Base-by-base conservation (phyloP, 2,113 vertebrate species). In the Eulacestoma nigropectus region DNA sequence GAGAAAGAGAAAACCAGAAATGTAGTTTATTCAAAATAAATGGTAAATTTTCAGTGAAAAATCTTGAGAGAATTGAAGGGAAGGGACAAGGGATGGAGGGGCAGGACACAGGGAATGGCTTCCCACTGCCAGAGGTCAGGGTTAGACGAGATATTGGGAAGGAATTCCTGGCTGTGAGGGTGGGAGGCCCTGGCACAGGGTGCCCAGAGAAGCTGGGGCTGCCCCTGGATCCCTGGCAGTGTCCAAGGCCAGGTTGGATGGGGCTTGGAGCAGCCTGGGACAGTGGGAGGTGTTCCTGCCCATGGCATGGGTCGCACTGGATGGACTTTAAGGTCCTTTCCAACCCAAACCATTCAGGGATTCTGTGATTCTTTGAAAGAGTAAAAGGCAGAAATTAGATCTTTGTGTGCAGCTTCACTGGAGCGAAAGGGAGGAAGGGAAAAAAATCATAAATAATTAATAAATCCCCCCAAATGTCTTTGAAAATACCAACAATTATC, bases 401-500 rank as follows among this genome's bases (percentile, higher is more conserved):
- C 29, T 92, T 76, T 95, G 4, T 63, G 21, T 23, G 22, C 16
- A 53, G 17, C 57, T 93, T 87, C 37, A 37, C 44, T 65, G 42
- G 35, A 75, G 42, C 17, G 27, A 72, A 65, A 64, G 15, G 39
- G 29, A 80, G 8, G 55, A 37, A 75, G 10, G 7, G 32, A 6
- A 37, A 30, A 73, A 85, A 74, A 20, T 6, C 50, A 65, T 95
- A 93, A 93, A 87, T 84, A 88, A 92, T 94, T 68, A 94, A 76
- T 62, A 16, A 76, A 50, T 17, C 2, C 3, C 50, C 39, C 33
- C 11, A 7, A 47, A 70, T 30, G 5, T 92, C 92, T 97, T 91
- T 84, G 93, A 94, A 96, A 81, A 92, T 65, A 42, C 69, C 86
- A 79, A 52, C 77, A 90, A 81, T 94, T 96, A 89, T 79, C 50